Conservation (phyloP, 1,140 invertebrate genomes). For the Drosophila ambigua region DNA sequence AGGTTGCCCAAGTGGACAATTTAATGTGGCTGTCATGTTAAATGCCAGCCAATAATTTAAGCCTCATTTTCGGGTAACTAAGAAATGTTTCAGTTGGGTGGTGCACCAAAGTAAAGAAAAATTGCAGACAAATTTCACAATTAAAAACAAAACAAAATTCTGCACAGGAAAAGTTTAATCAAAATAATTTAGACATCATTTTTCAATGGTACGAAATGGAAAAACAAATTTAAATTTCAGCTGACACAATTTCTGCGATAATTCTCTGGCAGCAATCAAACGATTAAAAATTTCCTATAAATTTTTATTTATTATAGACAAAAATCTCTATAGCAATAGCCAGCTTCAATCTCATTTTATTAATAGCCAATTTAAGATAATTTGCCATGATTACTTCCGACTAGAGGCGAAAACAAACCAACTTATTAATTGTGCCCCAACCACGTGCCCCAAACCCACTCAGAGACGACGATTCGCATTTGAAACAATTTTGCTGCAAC, state of each 20-base stretch:
- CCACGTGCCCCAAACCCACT: conserved; percentile 35
- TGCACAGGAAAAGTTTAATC: not conserved
- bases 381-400: conserved; percentile 54
- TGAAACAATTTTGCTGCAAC: conserved; percentile 24
- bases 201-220: too few species aligned
- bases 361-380: conserved; percentile 50
- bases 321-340: not conserved
- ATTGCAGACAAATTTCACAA: not conserved
- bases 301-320: conserved; percentile 18
- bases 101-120: conserved; percentile 41
- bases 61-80: conserved; percentile 69
- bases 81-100: conserved; percentile 71
- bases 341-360: conserved; percentile 39
- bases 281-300: conserved; percentile 14
- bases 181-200: not conserved
- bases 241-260: too few species aligned
- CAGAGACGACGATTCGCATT: conserved; percentile 25
- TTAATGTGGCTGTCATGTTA: conserved; percentile 82
- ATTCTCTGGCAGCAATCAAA: not conserved
- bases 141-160: conserved; percentile 1
- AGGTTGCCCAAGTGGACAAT: conserved; percentile 80
- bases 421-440: conserved; percentile 36
- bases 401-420: conserved; percentile 36
- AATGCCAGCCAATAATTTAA: conserved; percentile 80
- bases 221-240: too few species aligned